phyloP scores from a whole-genome alignment of 1,140 invertebrate genomes.

The Hesperophylax magnus region DNA sequence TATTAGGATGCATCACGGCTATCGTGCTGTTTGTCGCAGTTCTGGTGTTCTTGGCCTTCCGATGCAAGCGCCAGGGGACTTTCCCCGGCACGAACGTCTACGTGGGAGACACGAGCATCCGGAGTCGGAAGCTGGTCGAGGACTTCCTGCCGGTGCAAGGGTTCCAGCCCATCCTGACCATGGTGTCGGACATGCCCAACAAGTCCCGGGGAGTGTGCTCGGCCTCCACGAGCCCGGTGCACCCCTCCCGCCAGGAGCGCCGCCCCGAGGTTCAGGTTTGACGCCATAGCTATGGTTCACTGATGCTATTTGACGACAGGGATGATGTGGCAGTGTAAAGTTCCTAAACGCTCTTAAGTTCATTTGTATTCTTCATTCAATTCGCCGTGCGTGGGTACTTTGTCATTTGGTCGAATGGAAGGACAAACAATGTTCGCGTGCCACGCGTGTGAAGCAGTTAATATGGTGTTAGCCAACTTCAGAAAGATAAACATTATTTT shows the following conservation, averaged over 20 bases:
- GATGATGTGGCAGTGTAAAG: constrained; percentile 57
- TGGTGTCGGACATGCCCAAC: constrained; percentile 62
- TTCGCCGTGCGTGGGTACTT: not conserved
- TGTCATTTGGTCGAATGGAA: not conserved
- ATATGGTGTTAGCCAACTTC: not conserved
- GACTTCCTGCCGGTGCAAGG: constrained; percentile 70
- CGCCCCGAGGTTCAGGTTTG: constrained; percentile 73
- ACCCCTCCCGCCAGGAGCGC: constrained; percentile 56
- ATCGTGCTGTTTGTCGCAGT: constrained; percentile 72
- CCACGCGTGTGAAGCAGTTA: not conserved
- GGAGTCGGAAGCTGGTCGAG: constrained; percentile 73
- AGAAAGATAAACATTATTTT: constrained; percentile 24
- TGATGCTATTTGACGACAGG: constrained; percentile 61
- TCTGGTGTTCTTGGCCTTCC: constrained; percentile 69
- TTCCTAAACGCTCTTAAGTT: constrained; percentile 58
- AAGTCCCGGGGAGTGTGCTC: constrained; percentile 62
- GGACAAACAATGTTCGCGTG: not conserved
- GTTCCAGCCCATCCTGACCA: constrained; percentile 73
- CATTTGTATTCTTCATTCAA: constrained; percentile 41
- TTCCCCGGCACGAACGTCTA: constrained; percentile 73
- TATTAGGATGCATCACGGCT: constrained; percentile 71
- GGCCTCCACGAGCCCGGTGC: constrained; percentile 52
- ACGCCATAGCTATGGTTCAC: constrained; percentile 74
- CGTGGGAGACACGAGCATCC: constrained; percentile 70
- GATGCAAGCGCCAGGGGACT: constrained; percentile 69